Evolutionary conservation across 2,888 invertebrate species (phyloP), one percentile per base, ranked within the genome.

Genomic region (Arge pagana): DNA sequence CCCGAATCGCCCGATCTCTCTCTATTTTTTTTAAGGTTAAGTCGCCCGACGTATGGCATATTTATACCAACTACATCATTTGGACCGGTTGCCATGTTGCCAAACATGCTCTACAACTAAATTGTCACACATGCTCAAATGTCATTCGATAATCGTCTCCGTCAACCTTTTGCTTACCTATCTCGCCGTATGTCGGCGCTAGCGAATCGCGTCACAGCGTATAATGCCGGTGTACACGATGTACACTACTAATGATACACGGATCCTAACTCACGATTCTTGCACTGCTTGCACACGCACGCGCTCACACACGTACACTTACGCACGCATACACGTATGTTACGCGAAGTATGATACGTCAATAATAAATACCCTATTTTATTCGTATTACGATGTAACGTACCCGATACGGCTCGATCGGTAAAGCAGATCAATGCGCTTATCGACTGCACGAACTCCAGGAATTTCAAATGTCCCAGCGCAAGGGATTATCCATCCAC

Each of bases 41-140:
- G 21, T 18, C 11, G 13, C 19, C 37, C 57, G 62, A 13, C 65
- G 7, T 16, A 35, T 10, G n/a, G n/a, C n/a, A n/a, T n/a, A n/a
- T n/a, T n/a, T n/a, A n/a, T n/a, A n/a, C n/a, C n/a, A n/a, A n/a
- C n/a, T n/a, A n/a, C n/a, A n/a, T n/a, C n/a, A n/a, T n/a, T n/a
- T n/a, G n/a, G n/a, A n/a, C n/a, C n/a, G n/a, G n/a, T n/a, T n/a
- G 50, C 57, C 52, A 55, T 58, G 50, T 55, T 49, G 45, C 55
- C 48, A 55, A 57, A 57, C 36, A 40, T 48, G 42, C 26, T 43
- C 36, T 6, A 45, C 45, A 45, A 24, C 50, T 40, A 53, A 42
- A 35, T 48, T 55, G 23, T 24, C 53, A 57, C 58, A 59, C 54
- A 58, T 57, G 55, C 54, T 33, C 48, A 35, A 51, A 42, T 51